Evolutionary conservation across 1,140 invertebrate species (phyloP), one percentile per base, ranked within the genome.

Genomic region (Halesus radiatus): DNA sequence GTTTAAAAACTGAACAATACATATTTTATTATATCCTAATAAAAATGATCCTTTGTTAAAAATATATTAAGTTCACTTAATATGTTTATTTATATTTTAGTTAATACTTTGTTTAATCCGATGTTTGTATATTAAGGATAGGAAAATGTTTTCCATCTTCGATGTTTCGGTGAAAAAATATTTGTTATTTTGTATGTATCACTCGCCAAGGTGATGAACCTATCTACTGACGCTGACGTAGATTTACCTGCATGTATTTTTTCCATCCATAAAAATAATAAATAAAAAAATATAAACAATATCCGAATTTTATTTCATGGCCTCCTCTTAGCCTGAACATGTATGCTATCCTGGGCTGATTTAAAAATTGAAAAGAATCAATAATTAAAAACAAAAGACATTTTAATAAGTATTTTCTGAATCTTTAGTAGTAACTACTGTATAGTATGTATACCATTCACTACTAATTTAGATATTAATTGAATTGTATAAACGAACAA

Each of bases 231-330:
- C 58, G 23, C 18, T 60, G 23, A 15, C 23, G 58, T 60, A 60
- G 58, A 23, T 7, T 72, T 23, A 72, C 6, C 23, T 26, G n/a
- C 29, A 23, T 72, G 68, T 72, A 53, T 72, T 72, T 72, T 72
- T 53, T 53, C 45, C 68, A 72, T 53, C 18, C 68, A 52, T 72
- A 72, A 72, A 66, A 53, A 72, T 72, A 72, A 72, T 72, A 72
- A 72, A 53, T 53, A 72, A 70, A 72, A 50, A 32, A 26, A 18
- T 26, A 20, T 72, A 20, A 52, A 72, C 5, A 53, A n/a, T 23
- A 54, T 20, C n/a, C 64, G 15, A 20, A 13, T 23, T 16, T 37
- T 68, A 45, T 45, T 45, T 8, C 10, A 13, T 45, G 7, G 8
- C 10, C 37, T 45, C 5, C 26, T 29, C 5, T 29, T 29, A 3